Base-by-base conservation (phyloP, 1,140 invertebrate genomes). In the Drosophila saltans region DNA sequence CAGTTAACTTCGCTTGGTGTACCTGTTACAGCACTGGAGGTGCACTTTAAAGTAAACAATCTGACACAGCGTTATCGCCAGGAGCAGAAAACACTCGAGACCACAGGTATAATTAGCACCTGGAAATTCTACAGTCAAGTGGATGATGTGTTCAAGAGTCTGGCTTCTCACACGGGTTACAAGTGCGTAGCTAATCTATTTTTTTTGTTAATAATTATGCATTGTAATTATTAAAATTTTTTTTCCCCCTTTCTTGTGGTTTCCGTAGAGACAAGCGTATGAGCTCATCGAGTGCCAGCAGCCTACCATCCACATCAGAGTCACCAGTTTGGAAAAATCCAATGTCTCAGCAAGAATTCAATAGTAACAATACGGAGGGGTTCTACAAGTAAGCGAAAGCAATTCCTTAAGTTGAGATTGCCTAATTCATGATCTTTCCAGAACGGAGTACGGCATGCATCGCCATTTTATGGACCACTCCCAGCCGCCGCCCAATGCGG, bases 301-400 rank as follows among this genome's bases (percentile, higher is more conserved):
- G 81, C 16, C 79, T 91, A 91, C 90, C 90, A 57, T 91, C 90
- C 33, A 89, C 91, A 86, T 89, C 91, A 68, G 91, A 92, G 72
- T 92, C 91, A 75, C 88, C 91, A 80, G 91, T 92, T 68, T 92
- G 91, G 91, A 92, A 92, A 76, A 92, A 92, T 92, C 88, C 89
- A 92, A 92, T 92, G 91, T 91, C 91, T 83, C 90, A 92, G 52
- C 91, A 91, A 91, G 91, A 92, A 77, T 92, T 91, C 61, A 91
- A 91, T 61, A 92, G 88, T 52, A 92, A 91, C 80, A 92, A 92
- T 62, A 80, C 91, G 81, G 91, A 92, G 80, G 90, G 90, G 73
- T 92, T 92, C 82, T 92, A 92, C 67, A 92, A 92, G 91, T 92
- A 61, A 69, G 77, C 45, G 1, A n/a, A 6, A 2, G 28, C 28